Evolutionary conservation across 2,888 invertebrate species (phyloP), one percentile per base, ranked within the genome.

Genomic region (Pristionchus exspectatus): DNA sequence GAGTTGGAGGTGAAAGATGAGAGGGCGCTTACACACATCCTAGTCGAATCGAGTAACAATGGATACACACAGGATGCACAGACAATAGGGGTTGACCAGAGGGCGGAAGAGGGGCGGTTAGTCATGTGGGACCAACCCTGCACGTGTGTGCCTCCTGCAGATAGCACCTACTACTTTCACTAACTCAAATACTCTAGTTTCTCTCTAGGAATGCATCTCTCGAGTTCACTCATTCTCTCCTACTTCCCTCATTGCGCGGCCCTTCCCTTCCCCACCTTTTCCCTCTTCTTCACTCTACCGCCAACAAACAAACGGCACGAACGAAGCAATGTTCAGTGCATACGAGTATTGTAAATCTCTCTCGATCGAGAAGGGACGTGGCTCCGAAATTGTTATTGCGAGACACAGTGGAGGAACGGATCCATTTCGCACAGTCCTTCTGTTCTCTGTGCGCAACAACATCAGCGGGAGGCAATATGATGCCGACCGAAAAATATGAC

Each of bases 281-380:
- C 50, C n/a, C 50, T 74, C 74, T 38, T 30, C n/a, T 44, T 50
- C 81, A 0, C 16, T 27, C n/a, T 14, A 54, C 81, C 81, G 81
- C n/a, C 74, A 81, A 81, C 81, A 81, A 81, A 81, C 81, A 81
- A 81, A 81, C 81, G 12, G 33, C 30, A 72, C 72, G 72, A 72
- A 33, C 72, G 30, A 72, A 72, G 30, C 72, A 72, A 24, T 33
- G 21, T 72, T 72, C 30, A 33, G 33, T 72, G 21, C 63, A 21
- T 9, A 21, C 63, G 24, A 63, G 30, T 9, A 69, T 30, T 24
- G n/a, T 14, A 69, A n/a, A 27, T 18, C 38, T 38, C 38, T 38
- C 38, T 38, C 38, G 38, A 38, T 27, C 24, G 14, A 30, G 24
- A 30, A 30, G 69, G 27, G 30, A 69, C 24, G 59, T 24, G 24